phyloP scores from a whole-genome alignment of 2,888 invertebrate genomes.

The Oconnorella tubifera region DNA sequence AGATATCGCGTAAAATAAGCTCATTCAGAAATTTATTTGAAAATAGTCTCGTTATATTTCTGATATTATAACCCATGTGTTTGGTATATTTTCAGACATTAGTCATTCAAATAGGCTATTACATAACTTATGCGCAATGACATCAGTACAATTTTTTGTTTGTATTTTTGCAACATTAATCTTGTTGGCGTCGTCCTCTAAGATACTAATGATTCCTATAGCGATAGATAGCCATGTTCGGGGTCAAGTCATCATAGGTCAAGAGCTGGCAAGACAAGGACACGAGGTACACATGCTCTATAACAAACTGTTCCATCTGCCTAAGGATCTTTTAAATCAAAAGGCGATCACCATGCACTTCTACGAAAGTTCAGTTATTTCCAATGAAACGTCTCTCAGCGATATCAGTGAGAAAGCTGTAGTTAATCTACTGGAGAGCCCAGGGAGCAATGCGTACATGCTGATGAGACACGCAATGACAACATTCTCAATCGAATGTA shows the following conservation, averaged over 20 bases:
- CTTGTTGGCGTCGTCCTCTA: too few relatives aligned
- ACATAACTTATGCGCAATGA: too few relatives aligned
- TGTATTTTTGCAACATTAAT: too few relatives aligned
- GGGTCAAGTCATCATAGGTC: neutral
- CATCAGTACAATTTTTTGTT: too few relatives aligned
- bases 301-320: neutral
- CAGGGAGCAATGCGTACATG: neutral
- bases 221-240: neutral
- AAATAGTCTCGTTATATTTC: too few relatives aligned
- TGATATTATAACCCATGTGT: too few relatives aligned
- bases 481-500: constrained; percentile 9
- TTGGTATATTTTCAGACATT: too few relatives aligned
- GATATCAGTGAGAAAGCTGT: neutral
- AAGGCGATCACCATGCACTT: neutral
- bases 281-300: constrained; percentile 4
- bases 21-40: too few relatives aligned
- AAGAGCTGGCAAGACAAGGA: neutral
- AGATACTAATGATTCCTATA: neutral
- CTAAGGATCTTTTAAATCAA: neutral
- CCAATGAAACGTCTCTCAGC: neutral
- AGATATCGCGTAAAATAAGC: too few relatives aligned
- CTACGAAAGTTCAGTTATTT: neutral
- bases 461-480: neutral
- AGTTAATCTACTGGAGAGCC: neutral
- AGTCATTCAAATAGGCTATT: too few relatives aligned